phyloP scores from a whole-genome alignment of 2,797 vertebrate genomes.

The Anguilla pacifica region DNA sequence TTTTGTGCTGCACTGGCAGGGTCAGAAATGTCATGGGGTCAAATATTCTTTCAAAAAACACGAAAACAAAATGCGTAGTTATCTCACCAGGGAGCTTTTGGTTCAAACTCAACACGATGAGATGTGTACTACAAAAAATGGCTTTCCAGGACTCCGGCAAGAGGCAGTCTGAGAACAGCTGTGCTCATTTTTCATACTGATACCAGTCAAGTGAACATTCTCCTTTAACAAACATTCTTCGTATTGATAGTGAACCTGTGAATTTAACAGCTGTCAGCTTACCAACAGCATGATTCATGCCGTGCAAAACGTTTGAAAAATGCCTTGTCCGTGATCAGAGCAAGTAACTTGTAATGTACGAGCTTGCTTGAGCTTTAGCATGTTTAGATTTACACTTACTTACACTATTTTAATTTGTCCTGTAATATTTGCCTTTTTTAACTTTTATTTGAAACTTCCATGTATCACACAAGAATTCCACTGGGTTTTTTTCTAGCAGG shows the following conservation, averaged over 20 bases:
- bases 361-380: background rate
- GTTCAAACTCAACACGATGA: background rate
- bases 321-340: background rate
- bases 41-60: constrained; percentile 16
- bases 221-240: background rate
- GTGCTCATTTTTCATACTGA: background rate
- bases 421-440: too few species aligned
- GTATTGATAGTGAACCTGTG: background rate
- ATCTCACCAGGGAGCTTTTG: constrained; percentile 11
- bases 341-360: background rate
- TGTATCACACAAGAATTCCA: too few species aligned
- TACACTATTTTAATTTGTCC: background rate
- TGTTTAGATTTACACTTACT: background rate
- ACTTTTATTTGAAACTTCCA: too few species aligned
- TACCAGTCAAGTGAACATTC: background rate
- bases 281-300: background rate
- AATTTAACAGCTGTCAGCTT: background rate
- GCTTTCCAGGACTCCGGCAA: background rate
- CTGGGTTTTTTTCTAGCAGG: too few species aligned
- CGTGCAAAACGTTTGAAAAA: background rate
- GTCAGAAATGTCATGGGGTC: background rate
- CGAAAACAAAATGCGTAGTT: background rate
- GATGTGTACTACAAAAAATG: background rate
- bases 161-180: background rate
- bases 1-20: background rate